Conservation (phyloP, 2,797 vertebrate species). For the Acrossocheilus wenchowensis region DNA sequence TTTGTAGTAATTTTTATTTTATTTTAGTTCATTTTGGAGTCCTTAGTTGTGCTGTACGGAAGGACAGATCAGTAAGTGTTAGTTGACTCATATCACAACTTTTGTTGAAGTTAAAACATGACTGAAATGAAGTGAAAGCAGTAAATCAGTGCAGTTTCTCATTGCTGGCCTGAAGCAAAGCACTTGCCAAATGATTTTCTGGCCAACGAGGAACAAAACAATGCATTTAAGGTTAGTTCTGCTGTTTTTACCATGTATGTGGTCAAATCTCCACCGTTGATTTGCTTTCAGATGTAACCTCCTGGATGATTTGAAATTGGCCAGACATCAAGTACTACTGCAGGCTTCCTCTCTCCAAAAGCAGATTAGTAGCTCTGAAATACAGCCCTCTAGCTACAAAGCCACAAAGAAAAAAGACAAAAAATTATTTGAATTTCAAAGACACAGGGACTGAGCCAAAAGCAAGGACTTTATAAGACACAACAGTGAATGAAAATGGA, state of each 20-base stretch:
- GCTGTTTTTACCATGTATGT: not conserved
- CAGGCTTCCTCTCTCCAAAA: conserved; percentile 58
- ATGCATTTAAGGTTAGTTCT: conserved; percentile 4
- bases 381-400: conserved; percentile 50
- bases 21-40: not conserved
- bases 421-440: conserved; percentile 59
- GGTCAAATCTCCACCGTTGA: conserved; percentile 26
- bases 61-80: not conserved
- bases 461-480: conserved; percentile 56
- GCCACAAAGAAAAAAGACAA: conserved; percentile 39
- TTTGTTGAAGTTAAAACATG: conserved; percentile 3
- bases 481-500: conserved; percentile 45
- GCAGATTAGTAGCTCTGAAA: conserved; percentile 60
- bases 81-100: not conserved
- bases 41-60: not conserved
- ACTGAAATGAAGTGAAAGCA: conserved; percentile 19
- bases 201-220: conserved; percentile 9
- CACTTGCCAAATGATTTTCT: conserved; percentile 20
- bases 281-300: conserved; percentile 33
- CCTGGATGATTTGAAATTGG: conserved; percentile 32
- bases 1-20: not conserved
- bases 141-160: not conserved
- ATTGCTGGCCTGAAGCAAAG: conserved; percentile 4
- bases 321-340: conserved; percentile 35
- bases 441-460: conserved; percentile 51